A percentile compares a stretch with the other conserved stretches of the same genome.
phyloP scores from a whole-genome alignment of 2,113 vertebrate species.

The Protobothrops flavoviridis region DNA sequence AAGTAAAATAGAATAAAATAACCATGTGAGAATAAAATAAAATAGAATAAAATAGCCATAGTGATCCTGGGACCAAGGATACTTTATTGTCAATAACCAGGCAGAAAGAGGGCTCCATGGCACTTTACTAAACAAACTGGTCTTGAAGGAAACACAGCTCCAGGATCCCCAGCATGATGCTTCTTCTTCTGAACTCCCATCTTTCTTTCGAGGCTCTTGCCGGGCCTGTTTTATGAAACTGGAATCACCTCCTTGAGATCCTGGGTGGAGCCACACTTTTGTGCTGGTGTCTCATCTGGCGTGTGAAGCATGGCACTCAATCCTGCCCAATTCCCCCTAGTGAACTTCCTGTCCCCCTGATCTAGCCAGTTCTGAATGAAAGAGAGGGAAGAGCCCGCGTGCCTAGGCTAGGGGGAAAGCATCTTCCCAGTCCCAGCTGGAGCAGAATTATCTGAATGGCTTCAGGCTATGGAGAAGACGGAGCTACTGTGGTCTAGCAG shows the following conservation, averaged over 20 bases:
- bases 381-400: not conserved
- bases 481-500: constrained; percentile 60
- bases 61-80: constrained; percentile 3
- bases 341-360: not conserved
- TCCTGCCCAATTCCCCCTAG: not conserved
- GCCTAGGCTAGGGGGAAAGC: not conserved
- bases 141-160: not conserved
- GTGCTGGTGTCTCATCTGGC: not conserved
- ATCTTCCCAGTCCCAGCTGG: constrained; percentile 16
- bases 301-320: not conserved
- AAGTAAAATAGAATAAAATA: no score
- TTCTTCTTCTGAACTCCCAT: not conserved
- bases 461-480: constrained; percentile 28
- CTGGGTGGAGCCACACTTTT: constrained; percentile 8
- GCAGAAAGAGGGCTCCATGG: not conserved
- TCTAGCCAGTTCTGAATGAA: not conserved
- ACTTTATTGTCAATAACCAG: constrained; percentile 25
- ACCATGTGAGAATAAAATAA: no score
- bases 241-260: not conserved
- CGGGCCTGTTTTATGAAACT: not conserved
- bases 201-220: not conserved
- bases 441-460: not conserved
- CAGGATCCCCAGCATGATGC: not conserved
- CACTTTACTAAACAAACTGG: not conserved
- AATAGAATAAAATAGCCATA: not conserved